phyloP scores from a whole-genome alignment of 1,140 invertebrate genomes.

The Cotesia typhae region DNA sequence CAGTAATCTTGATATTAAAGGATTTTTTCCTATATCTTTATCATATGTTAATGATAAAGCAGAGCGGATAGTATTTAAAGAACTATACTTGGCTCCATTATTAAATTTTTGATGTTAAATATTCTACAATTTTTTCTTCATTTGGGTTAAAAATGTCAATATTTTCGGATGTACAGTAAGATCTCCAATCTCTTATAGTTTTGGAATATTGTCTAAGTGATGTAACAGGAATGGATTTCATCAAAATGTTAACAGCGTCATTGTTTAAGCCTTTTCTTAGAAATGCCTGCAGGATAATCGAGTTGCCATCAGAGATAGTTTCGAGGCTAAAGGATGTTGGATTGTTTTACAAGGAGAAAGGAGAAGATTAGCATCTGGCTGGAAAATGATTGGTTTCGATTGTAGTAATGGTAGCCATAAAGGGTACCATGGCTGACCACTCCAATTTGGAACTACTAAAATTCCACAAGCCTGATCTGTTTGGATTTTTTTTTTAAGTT shows the following conservation, averaged over 20 bases:
- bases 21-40: not conserved
- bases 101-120: not conserved
- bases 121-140: not conserved
- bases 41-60: not conserved
- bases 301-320: conserved; percentile 10
- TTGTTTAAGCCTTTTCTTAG: not conserved
- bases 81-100: not conserved
- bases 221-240: not conserved
- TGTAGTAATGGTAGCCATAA: too few species aligned
- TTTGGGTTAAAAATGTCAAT: not conserved
- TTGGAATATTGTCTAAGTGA: not conserved
- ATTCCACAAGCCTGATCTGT: too few species aligned
- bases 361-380: too few species aligned
- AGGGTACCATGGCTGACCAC: too few species aligned
- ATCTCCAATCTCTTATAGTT: too few species aligned
- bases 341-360: not conserved
- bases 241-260: not conserved
- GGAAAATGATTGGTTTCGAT: too few species aligned
- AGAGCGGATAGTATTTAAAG: conserved; percentile 8
- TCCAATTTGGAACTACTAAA: too few species aligned
- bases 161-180: not conserved
- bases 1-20: not conserved
- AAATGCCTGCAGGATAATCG: conserved; percentile 24
- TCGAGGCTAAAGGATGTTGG: conserved; percentile 19
- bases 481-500: too few species aligned